phyloP scores from a whole-genome alignment of 2,797 vertebrate species.

The Sebastes vulpes region DNA sequence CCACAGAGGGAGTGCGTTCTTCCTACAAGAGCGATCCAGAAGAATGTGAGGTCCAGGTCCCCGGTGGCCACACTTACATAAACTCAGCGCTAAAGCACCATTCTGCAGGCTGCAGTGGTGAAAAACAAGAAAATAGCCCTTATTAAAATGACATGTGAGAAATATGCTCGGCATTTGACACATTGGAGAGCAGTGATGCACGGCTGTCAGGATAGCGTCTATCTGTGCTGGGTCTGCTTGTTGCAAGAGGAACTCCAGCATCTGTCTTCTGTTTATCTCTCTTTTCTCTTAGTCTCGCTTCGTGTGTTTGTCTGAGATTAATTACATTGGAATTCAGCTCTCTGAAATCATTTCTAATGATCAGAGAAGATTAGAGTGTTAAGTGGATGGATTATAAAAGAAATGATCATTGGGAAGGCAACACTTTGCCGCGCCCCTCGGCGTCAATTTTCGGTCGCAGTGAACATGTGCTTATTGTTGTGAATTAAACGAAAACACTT shows the following conservation, averaged over 20 bases:
- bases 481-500: too few relatives aligned
- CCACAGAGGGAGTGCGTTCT: constrained; percentile 46
- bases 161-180: constrained; percentile 41
- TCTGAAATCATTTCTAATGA: constrained; percentile 63
- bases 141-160: constrained; percentile 31
- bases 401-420: background rate
- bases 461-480: too few relatives aligned
- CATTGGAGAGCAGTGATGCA: constrained; percentile 4
- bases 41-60: constrained; percentile 52
- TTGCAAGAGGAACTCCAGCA: background rate
- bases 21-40: constrained; percentile 53
- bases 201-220: background rate
- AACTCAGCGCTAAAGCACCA: background rate
- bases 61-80: constrained; percentile 47
- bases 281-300: background rate
- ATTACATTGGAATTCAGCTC: constrained; percentile 47
- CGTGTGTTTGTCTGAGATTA: constrained; percentile 12
- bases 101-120: constrained; percentile 14
- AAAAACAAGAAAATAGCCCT: constrained; percentile 40
- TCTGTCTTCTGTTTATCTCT: background rate
- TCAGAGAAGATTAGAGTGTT: constrained; percentile 1
- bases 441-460: too few relatives aligned
- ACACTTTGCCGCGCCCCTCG: too few relatives aligned
- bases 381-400: constrained; percentile 2
- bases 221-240: background rate